These are phyloP conservation scores for Saxicola maurus DNA, from an alignment of 2,797 vertebrate species.

Conservation along the genomic window DNA sequence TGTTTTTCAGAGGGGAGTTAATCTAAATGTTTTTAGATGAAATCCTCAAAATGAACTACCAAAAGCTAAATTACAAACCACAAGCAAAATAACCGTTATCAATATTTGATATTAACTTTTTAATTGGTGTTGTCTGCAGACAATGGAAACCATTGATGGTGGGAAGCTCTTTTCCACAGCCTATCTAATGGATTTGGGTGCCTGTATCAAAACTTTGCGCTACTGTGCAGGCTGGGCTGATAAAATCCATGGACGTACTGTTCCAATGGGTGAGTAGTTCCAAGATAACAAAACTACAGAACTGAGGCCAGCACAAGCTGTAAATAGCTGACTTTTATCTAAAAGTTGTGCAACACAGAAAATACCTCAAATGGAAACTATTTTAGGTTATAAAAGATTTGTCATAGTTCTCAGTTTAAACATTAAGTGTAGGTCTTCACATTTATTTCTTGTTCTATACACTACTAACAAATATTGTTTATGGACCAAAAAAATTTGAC, in stretches of 20 bases:
- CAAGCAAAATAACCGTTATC: background rate
- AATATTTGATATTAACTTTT: background rate
- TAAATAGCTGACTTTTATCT: background rate
- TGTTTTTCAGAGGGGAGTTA: background rate
- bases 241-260: constrained; percentile 86
- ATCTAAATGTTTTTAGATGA: background rate
- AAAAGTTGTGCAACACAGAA: background rate
- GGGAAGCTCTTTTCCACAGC: constrained; percentile 83
- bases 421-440: background rate
- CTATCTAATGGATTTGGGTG: constrained; percentile 81
- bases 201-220: constrained; percentile 80
- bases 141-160: constrained; percentile 81
- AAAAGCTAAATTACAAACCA: background rate
- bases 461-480: background rate
- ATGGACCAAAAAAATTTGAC: background rate
- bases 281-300: background rate
- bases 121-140: constrained; percentile 65
- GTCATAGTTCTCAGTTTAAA: background rate
- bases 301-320: background rate
- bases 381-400: background rate
- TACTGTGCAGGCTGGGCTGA: constrained; percentile 89
- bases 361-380: background rate
- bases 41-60: background rate
- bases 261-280: constrained; percentile 80
- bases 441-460: background rate